Conservation (phyloP, 2,113 vertebrate genomes). For the Pelusios castaneus region DNA sequence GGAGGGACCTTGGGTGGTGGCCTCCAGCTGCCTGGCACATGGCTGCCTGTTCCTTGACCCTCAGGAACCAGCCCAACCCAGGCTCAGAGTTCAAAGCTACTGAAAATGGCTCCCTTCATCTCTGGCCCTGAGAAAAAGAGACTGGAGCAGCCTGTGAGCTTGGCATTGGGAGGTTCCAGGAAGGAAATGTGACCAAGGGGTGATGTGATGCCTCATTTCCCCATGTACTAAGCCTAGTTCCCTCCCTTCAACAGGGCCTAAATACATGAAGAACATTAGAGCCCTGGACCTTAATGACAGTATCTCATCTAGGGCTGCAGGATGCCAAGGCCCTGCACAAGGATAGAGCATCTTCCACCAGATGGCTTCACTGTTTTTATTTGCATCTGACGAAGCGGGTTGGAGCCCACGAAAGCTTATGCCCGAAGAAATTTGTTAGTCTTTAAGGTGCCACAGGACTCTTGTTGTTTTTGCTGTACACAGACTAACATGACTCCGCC, state of each 20-base stretch:
- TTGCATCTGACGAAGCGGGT: no score
- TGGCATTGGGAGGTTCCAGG: no score
- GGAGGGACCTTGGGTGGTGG: neutral
- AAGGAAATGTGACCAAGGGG: neutral
- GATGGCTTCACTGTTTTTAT: neutral
- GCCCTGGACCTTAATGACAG: neutral
- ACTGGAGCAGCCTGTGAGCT: neutral
- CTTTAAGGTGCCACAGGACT: no score
- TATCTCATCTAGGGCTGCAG: neutral
- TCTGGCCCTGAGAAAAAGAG: neutral
- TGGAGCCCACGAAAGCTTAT: no score
- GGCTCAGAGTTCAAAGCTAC: no score
- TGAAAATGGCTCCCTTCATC: neutral
- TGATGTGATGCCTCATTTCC: neutral
- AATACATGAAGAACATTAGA: neutral
- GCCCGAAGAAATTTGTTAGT: no score
- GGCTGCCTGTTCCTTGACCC: neutral
- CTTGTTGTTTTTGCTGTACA: no score
- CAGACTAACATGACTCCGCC: no score
- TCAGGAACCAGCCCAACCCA: neutral
- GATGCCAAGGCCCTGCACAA: accelerated
- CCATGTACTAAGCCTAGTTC: neutral
- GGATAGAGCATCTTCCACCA: accelerated
- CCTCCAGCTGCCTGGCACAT: neutral
- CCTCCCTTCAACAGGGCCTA: neutral